phyloP scores from a whole-genome alignment of 2,113 vertebrate species.

The Fulmarus glacialis region DNA sequence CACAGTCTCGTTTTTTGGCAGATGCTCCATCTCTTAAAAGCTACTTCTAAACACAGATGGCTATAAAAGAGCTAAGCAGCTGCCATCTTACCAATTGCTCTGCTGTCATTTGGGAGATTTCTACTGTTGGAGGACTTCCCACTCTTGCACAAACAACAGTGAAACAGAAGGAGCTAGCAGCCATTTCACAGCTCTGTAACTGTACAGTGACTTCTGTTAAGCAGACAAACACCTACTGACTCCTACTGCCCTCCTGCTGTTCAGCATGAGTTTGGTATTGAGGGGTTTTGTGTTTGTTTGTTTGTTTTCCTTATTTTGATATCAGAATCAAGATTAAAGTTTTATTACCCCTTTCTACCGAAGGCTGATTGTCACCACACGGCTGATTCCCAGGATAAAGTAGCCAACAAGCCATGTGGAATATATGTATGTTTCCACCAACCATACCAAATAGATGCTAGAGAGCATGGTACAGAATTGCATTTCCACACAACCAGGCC shows the following conservation, averaged over 20 bases:
- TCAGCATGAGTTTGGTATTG: background rate
- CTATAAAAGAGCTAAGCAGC: slow-evolving; percentile 46
- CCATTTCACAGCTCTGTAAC: slow-evolving; percentile 21
- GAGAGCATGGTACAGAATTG: background rate
- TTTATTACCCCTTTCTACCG: background rate
- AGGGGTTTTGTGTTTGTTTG: background rate
- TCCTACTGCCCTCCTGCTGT: background rate
- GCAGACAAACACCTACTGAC: background rate
- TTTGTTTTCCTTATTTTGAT: background rate
- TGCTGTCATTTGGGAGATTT: slow-evolving; percentile 34
- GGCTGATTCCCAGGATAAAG: background rate
- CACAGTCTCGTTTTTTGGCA: slow-evolving; percentile 29
- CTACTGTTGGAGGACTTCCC: slow-evolving; percentile 31
- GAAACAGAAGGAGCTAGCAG: slow-evolving; percentile 22
- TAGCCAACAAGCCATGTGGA: background rate
- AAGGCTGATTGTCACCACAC: background rate
- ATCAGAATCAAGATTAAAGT: background rate
- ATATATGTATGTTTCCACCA: background rate
- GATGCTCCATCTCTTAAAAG: background rate
- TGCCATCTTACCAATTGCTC: slow-evolving; percentile 53
- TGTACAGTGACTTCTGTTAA: background rate
- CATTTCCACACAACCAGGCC: background rate
- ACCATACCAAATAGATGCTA: background rate
- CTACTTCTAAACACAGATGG: slow-evolving; percentile 55
- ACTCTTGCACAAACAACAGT: slow-evolving; percentile 22